A percentile compares a stretch with the other conserved stretches of the same genome.
Conservation (phyloP, 1,140 invertebrate species). For the Zaprionus tsacasi region DNA sequence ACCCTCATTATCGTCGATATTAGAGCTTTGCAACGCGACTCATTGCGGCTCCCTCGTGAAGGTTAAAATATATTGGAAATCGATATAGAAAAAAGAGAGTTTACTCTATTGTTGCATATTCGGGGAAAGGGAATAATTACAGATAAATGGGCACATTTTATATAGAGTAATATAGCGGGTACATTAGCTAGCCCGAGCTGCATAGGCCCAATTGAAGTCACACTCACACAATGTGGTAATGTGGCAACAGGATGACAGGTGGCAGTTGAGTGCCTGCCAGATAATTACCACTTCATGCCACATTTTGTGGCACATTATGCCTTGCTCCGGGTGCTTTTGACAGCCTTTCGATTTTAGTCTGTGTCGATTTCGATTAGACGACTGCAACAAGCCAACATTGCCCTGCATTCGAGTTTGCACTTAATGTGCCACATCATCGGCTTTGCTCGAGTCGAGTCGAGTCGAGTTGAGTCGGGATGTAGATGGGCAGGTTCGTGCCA, state of each 20-base stretch:
- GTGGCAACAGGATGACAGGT: background rate
- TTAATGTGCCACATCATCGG: constrained; percentile 27
- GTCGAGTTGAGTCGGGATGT: no score
- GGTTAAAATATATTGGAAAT: background rate
- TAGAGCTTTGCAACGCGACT: constrained; percentile 8
- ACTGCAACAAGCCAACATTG: background rate
- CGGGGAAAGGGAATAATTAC: background rate
- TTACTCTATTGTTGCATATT: background rate
- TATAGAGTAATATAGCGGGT: no score
- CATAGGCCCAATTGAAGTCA: background rate
- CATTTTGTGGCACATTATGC: constrained; percentile 21
- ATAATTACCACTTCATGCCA: constrained; percentile 19
- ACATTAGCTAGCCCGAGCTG: no score
- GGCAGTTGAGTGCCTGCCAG: constrained; percentile 1
- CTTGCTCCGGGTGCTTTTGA: background rate
- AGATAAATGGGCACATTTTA: no score
- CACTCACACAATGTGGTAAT: no score
- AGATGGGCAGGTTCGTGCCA: background rate
- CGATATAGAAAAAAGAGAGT: background rate
- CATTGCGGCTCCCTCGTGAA: background rate
- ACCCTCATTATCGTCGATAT: constrained; percentile 19
- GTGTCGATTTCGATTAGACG: constrained; percentile 5
- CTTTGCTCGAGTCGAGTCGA: background rate
- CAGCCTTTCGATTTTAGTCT: background rate
- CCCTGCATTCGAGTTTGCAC: constrained; percentile 12